Percentiles rank a stretch among this genome's conserved stretches.
Evolutionary conservation across 2,113 vertebrate genomes (phyloP).

Genomic region (Scomber scombrus): DNA sequence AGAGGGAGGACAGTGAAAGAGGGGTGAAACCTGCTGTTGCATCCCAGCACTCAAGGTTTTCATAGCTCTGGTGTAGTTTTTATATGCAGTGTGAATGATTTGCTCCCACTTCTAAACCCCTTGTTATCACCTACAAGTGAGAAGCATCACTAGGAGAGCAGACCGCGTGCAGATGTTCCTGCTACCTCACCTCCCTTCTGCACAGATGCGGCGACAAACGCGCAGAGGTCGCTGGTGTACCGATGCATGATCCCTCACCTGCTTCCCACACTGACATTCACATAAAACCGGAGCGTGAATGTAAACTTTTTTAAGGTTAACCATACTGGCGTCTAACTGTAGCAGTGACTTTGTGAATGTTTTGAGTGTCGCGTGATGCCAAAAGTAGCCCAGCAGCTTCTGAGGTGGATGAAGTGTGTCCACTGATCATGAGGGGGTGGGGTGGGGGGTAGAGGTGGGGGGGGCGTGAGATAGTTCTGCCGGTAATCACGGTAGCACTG

Average conservation of each 20-base stretch:
- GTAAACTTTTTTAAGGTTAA: conserved; percentile 48
- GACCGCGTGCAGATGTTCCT: conserved; percentile 12
- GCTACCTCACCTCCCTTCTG: too few species aligned
- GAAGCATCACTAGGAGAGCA: not conserved
- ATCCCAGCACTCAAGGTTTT: not conserved
- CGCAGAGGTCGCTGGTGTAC: too few species aligned
- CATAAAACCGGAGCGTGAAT: not conserved
- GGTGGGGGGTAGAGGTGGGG: too few species aligned
- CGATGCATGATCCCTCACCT: not conserved
- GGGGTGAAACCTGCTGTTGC: not conserved
- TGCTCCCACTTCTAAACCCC: too few species aligned
- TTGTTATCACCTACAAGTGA: conserved; percentile 14
- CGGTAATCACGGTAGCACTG: conserved; percentile 49
- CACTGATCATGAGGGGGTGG: not conserved
- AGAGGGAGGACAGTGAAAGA: not conserved
- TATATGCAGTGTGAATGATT: too few species aligned
- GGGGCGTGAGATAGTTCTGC: conserved; percentile 5
- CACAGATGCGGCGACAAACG: too few species aligned
- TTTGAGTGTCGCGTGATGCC: not conserved
- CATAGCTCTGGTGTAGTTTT: not conserved
- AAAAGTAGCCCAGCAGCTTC: not conserved
- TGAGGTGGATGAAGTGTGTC: conserved; percentile 9
- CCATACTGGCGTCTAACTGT: not conserved
- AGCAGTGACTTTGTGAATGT: conserved; percentile 25
- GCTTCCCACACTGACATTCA: not conserved